Evolutionary conservation across 2,888 invertebrate genomes (phyloP).

Genomic region (Notodonta ziczac): DNA sequence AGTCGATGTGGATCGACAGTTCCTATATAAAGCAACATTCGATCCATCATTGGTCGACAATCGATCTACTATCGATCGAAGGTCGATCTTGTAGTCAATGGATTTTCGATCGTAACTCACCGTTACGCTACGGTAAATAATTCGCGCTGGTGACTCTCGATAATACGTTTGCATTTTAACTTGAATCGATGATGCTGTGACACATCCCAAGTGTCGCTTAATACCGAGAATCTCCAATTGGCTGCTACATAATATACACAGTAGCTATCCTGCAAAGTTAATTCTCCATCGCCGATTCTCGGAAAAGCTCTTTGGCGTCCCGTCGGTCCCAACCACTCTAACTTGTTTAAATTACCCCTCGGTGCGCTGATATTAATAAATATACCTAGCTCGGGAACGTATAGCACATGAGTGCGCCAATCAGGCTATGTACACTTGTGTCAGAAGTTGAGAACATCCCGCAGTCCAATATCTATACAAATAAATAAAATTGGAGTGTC

Average conservation of each 20-base stretch:
- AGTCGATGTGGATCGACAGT: no score
- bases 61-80: no score
- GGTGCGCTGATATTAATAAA: conserved; percentile 4
- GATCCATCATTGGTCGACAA: no score
- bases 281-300: background rate
- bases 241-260: background rate
- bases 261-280: background rate
- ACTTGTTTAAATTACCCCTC: conserved; percentile 9
- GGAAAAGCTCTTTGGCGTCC: conserved; percentile 6
- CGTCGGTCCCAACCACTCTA: conserved; percentile 6
- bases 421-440: background rate
- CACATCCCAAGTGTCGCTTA: background rate
- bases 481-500: no score
- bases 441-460: no score
- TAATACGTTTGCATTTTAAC: background rate
- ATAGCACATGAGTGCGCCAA: background rate
- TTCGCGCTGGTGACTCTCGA: no score
- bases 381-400: background rate
- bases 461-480: no score
- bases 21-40: no score
- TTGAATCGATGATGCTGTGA: background rate
- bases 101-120: no score
- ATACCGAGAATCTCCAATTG: conserved; percentile 1
- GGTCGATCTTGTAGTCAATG: no score
- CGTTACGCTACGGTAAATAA: no score